Evolutionary conservation across 2,888 invertebrate species (phyloP), one percentile per base, ranked within the genome.

Genomic region (Mamestra brassicae): DNA sequence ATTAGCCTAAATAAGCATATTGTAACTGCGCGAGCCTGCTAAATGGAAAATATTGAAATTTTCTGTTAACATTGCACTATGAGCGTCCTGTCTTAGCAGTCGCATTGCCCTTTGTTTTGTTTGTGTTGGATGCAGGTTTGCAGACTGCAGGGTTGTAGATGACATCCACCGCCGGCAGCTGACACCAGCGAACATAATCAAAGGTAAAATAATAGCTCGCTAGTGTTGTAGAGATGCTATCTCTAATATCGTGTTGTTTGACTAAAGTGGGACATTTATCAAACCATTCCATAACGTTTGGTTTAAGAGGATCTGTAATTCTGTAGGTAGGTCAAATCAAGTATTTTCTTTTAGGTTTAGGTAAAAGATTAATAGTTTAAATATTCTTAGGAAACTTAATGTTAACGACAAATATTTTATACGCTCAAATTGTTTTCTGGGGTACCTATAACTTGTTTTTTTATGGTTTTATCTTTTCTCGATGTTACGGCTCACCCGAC

Each of bases 1-100:
- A 85, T 84, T 85, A 78, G 63, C 84, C 76, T 63, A 74, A 81
- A 81, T 84, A 70, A 62, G 47, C 10, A 64, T 68, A 62, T 70
- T 72, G 58, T 54, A 58, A 67, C 52, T 77, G 47, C 69, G 47
- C 54, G 64, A 63, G 58, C 36, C 15, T 17, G 36, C 0, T 17
- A 10, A 63, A 15, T 64, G 42, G 54, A 68, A 50, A 54, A 54
- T 3, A 52, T 62, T 52, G 10, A 58, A 57, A 54, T 42, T 63
- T n/a, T 62, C 42, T 47, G 15, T 54, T 38, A 7, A 63, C 34
- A 67, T 47, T 47, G 50, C 6, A 78, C n/a, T 15, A 63, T 76
- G 26, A 80, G 15, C 11, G 15, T 17, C 26, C 61, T 52, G 8
- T 45, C 26, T 45, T 36, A 36, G 42, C 6, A 38, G 34, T 17